Evolutionary conservation across 2,113 vertebrate species (phyloP), one percentile per base, ranked within the genome.

Genomic region (Anolis sagrei): DNA sequence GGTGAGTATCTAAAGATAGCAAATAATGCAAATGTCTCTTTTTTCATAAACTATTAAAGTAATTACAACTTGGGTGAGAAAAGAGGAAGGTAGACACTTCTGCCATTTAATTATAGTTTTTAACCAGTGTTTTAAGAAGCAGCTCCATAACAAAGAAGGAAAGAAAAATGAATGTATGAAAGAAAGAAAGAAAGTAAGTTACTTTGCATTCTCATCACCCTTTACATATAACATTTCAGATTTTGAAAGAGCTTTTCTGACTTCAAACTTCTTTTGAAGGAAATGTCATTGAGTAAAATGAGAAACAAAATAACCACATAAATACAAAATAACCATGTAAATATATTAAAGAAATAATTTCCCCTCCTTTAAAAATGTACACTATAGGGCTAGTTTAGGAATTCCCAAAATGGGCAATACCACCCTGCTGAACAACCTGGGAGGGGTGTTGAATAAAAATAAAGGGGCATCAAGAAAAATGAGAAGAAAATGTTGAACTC

Each of bases 1-100:
- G 88, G 90, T 92, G 92, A 90, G 81, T 91, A 91, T 94, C 90
- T 93, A 92, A 93, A 96, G 91, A 94, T 92, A 94, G 91, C 87
- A 95, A 91, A 94, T 93, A 92, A 94, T 94, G 89, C 91, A 95
- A 93, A 95, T 94, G 89, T 93, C 79, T 72, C 81, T 88, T 87
- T 91, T 92, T 91, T 88, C 90, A 93, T 95, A 95, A 95, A 86
- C 62, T 64, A 80, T 61, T 85, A 77, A 94, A 90, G 89, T 88
- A 93, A 86, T 95, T 95, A 84, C 79, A 92, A 86, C 86, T 89
- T 90, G 82, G 90, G 79, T 91, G 87, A 90, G 89, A 90, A 87
- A 89, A 93, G 51, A 88, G 49, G 87, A 91, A 87, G 92, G 89
- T 66, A 86, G 85, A 78, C 74, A 61, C 78, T 64, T 83, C 74